These are phyloP conservation scores for Acanthoscelides obtectus DNA, from an alignment of 2,888 invertebrate genomes.

Conservation along the genomic window DNA sequence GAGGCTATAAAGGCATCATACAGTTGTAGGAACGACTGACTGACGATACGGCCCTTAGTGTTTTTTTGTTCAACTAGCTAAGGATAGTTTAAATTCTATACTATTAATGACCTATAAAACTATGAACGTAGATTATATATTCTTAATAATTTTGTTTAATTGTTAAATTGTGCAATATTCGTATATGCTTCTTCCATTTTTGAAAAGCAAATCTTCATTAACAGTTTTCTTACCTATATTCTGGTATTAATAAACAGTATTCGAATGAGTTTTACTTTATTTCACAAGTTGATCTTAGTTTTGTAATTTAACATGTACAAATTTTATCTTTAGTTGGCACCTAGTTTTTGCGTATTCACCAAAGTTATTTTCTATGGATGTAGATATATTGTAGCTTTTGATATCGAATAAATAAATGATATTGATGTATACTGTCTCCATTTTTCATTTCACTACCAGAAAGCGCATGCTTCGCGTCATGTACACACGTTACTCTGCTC, in stretches of 20 bases:
- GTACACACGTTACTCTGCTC: too few relatives aligned
- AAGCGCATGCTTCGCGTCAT: too few relatives aligned
- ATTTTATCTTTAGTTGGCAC: background rate
- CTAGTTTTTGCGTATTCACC: background rate
- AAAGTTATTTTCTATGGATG: background rate
- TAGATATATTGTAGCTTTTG: slow-evolving; percentile 32
- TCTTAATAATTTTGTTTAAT: background rate
- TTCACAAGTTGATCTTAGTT: background rate
- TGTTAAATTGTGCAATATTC: background rate
- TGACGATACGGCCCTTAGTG: too few relatives aligned
- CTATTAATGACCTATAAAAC: too few relatives aligned
- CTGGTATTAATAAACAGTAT: background rate
- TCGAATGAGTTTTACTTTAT: background rate
- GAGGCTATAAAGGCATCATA: too few relatives aligned
- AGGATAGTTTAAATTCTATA: too few relatives aligned
- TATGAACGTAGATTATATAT: background rate
- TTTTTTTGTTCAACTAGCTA: too few relatives aligned
- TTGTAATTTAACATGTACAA: background rate
- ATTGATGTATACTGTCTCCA: background rate
- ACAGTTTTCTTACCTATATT: background rate
- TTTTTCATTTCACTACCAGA: too few relatives aligned
- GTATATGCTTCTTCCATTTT: background rate
- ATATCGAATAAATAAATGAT: slow-evolving; percentile 24
- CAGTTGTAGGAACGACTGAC: too few relatives aligned
- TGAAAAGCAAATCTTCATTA: background rate